Conservation (phyloP, 2,113 vertebrate species). For the Ibidorhyncha struthersii region DNA sequence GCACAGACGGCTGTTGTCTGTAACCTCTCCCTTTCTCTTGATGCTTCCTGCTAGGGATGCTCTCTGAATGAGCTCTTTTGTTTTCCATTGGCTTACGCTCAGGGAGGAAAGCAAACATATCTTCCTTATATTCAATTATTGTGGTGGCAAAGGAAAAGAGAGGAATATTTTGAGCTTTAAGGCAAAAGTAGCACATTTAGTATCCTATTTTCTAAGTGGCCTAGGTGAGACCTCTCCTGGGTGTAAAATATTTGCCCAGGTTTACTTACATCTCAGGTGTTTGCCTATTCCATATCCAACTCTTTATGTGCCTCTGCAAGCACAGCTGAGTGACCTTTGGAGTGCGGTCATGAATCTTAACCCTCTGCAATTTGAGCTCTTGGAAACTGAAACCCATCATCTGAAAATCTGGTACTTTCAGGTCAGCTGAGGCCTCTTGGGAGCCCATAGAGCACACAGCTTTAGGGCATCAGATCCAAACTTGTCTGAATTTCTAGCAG, state of each 20-base stretch:
- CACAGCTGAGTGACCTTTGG: neutral
- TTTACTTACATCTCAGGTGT: neutral
- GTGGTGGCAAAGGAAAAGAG: neutral
- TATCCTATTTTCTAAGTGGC: neutral
- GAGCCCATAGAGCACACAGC: neutral
- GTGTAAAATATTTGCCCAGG: neutral
- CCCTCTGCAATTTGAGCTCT: neutral
- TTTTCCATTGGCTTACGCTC: neutral
- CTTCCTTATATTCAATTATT: neutral
- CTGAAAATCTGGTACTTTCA: neutral
- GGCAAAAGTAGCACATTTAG: neutral
- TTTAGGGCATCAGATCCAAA: neutral
- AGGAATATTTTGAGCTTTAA: neutral
- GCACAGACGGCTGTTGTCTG: neutral
- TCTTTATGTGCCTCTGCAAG: neutral
- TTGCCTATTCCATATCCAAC: neutral
- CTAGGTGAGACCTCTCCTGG: neutral
- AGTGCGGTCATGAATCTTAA: neutral
- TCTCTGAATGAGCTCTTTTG: neutral
- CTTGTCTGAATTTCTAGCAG: neutral
- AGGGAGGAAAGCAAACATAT: neutral
- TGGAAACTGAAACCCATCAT: neutral
- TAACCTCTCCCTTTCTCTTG: neutral
- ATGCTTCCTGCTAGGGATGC: neutral
- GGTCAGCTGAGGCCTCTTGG: neutral